These are phyloP conservation scores for Lamprotornis superbus DNA, from an alignment of 2,113 vertebrate species.

Conservation along the genomic window DNA sequence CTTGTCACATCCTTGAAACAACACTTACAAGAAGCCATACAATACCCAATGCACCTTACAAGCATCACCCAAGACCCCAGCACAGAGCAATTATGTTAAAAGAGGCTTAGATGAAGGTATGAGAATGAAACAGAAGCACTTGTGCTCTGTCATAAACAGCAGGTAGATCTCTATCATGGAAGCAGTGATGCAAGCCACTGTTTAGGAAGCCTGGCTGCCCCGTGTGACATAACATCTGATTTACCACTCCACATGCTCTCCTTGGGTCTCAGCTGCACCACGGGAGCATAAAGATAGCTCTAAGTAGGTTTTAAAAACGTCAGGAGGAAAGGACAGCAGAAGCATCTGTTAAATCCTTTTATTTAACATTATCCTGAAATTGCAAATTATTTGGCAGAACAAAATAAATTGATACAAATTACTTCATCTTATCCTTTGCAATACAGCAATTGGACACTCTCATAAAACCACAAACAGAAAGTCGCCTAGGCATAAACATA, in stretches of 20 bases:
- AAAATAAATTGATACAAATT: neutral
- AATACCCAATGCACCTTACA: neutral
- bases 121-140: neutral
- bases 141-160: neutral
- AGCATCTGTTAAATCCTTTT: neutral
- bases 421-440: neutral
- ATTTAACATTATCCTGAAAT: neutral
- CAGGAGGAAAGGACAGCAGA: neutral
- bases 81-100: neutral
- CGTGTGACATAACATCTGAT: neutral
- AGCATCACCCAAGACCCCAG: neutral
- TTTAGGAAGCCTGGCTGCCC: neutral
- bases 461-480: neutral
- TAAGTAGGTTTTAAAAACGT: neutral
- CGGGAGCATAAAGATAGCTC: neutral
- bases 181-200: neutral
- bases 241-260: neutral
- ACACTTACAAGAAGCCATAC: neutral
- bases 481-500: neutral
- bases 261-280: neutral
- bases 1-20: neutral
- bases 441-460: neutral
- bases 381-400: neutral
- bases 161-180: neutral
- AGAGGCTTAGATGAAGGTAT: neutral